phyloP scores from a whole-genome alignment of 2,113 vertebrate genomes.

The Probosciger aterrimus region DNA sequence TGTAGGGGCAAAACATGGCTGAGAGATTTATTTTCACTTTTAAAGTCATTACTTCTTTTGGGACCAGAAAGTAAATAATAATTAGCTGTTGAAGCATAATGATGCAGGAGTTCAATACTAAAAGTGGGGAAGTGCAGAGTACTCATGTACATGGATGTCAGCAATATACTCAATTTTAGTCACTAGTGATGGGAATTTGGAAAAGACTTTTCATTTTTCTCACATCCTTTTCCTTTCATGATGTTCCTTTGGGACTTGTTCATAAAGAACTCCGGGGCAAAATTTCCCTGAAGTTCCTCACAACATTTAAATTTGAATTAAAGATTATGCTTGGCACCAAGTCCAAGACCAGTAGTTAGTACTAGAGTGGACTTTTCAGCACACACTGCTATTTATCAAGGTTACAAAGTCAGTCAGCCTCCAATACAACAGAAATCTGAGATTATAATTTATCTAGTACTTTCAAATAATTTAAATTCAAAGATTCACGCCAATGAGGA shows the following conservation, averaged over 20 bases:
- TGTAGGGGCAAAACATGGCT: background rate
- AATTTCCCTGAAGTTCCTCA: background rate
- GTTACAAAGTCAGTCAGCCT: background rate
- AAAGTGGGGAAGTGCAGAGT: background rate
- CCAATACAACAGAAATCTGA: background rate
- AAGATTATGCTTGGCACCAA: background rate
- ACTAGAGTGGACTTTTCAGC: background rate
- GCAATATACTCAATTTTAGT: background rate
- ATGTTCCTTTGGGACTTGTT: background rate
- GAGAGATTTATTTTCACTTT: background rate
- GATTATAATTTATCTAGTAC: background rate
- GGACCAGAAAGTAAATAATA: background rate
- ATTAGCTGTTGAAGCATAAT: background rate
- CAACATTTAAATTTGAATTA: background rate
- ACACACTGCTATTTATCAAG: background rate
- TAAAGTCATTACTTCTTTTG: background rate
- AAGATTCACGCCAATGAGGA: background rate
- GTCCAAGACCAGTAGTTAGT: background rate
- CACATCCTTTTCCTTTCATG: background rate
- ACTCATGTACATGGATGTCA: background rate
- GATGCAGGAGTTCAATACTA: background rate
- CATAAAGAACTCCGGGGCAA: background rate
- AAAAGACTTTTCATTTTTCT: background rate
- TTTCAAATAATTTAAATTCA: background rate
- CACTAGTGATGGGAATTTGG: background rate